Conservation (phyloP, 2,797 vertebrate genomes). For the Pipistrellus pygmaeus region DNA sequence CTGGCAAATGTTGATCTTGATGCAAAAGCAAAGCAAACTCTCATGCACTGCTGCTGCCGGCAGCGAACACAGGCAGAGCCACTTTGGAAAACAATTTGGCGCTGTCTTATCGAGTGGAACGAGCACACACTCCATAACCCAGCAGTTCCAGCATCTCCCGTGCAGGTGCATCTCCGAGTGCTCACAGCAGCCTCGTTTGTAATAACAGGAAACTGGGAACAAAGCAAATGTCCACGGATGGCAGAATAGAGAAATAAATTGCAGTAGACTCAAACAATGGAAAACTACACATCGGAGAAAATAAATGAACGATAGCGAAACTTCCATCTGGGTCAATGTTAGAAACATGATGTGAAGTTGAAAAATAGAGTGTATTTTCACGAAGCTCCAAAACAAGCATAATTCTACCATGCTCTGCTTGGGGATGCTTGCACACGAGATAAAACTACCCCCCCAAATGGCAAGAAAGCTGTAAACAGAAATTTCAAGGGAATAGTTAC, state of each 20-base stretch:
- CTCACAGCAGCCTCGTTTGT: not conserved
- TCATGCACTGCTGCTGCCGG: not conserved
- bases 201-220: conserved; percentile 3
- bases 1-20: conserved; percentile 54
- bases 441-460: not conserved
- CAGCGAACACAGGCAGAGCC: not conserved
- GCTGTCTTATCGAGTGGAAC: not conserved
- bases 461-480: not conserved
- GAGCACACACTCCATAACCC: not conserved
- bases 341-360: not conserved
- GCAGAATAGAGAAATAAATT: conserved; percentile 6
- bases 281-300: conserved; percentile 36
- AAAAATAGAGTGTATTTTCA: not conserved
- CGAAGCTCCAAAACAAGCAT: not conserved
- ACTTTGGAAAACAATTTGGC: conserved; percentile 5
- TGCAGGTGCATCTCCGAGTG: not conserved
- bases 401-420: not conserved
- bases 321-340: not conserved
- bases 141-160: not conserved
- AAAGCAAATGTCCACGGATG: not conserved
- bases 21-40: conserved; percentile 17
- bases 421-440: not conserved
- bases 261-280: not conserved
- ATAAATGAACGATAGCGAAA: not conserved
- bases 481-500: not conserved